Base-by-base conservation (phyloP, 1,140 invertebrate genomes). In the Scaptomyza pallida region DNA sequence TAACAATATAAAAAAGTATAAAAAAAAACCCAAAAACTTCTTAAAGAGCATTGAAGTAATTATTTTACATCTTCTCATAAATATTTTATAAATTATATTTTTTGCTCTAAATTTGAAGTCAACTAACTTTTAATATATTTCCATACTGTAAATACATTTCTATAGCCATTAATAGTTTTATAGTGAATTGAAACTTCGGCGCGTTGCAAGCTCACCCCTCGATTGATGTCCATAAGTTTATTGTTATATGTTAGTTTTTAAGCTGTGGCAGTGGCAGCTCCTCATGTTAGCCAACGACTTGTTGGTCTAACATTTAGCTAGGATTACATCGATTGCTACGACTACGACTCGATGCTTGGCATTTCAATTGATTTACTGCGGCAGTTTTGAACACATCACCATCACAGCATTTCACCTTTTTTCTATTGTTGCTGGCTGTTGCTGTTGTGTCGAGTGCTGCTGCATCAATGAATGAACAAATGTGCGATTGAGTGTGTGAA, bases 311-410 rank as follows among this genome's bases (percentile, higher is more conserved):
- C 37, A 51, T 48, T 57, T 64, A 17, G 26, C 15, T 23, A 40
- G 61, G 54, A 65, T 72, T 59, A 72, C 47, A 59, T 21, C 23
- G 51, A 63, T 17, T 55, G 30, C 30, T 40, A 23, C 35, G 54
- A 62, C 51, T 45, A 61, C 2, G 4, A 30, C 26, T 30, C 6
- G 26, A 8, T 30, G 51, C 45, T 52, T 72, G 62, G 41, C 73
- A 75, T 75, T 72, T 61, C 56, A 50, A 72, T 72, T 75, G 69
- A 57, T 72, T 72, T 55, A 67, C 40, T 54, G 54, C 44, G 47
- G 43, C 69, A 52, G 60, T 33, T 57, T n/a, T 21, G 33, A 37
- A 37, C 33, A 37, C 21, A 56, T 50, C 13, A n/a, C n/a, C n/a
- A n/a, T n/a, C n/a, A n/a, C 43, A 45, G 26, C 37, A 67, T 72